Conservation (phyloP, 2,888 invertebrate species). For the Andrena flavipes region DNA sequence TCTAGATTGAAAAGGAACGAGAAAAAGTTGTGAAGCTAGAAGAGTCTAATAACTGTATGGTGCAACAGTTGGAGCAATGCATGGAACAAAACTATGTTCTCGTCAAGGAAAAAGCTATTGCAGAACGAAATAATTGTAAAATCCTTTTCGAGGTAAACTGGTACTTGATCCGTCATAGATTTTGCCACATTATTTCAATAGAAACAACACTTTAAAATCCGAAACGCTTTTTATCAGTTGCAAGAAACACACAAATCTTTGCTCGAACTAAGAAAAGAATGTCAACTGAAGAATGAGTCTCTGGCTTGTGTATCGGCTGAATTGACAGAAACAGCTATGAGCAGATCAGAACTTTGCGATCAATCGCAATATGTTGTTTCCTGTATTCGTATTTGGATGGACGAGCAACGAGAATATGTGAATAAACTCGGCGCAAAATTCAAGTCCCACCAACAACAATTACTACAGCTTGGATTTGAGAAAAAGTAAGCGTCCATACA, state of each 20-base stretch:
- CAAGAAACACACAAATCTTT: constrained; percentile 77
- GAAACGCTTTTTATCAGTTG: constrained; percentile 67
- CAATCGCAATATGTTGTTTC: constrained; percentile 78
- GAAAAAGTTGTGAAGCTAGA: constrained; percentile 71
- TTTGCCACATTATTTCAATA: background rate
- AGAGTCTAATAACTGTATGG: constrained; percentile 69
- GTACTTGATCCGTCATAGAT: background rate
- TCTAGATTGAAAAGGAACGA: constrained; percentile 52
- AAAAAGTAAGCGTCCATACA: constrained; percentile 73
- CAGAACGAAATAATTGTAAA: constrained; percentile 75
- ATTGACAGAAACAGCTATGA: constrained; percentile 75
- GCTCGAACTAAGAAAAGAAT: constrained; percentile 76
- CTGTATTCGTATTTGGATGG: constrained; percentile 78
- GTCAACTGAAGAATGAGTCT: constrained; percentile 75
- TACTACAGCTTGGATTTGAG: constrained; percentile 72
- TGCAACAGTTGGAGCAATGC: constrained; percentile 74
- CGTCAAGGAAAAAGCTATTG: constrained; percentile 70
- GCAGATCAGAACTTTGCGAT: constrained; percentile 77
- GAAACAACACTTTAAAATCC: background rate
- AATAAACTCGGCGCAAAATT: constrained; percentile 70
- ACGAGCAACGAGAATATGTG: constrained; percentile 74
- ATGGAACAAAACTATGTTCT: constrained; percentile 75
- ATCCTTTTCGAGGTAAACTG: constrained; percentile 74
- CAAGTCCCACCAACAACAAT: constrained; percentile 74
- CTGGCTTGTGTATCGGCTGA: constrained; percentile 77